A percentile compares a stretch with the other conserved stretches of the same genome.
Evolutionary conservation across 2,888 invertebrate species (phyloP).

Genomic region (Ecdyonurus torrentis): DNA sequence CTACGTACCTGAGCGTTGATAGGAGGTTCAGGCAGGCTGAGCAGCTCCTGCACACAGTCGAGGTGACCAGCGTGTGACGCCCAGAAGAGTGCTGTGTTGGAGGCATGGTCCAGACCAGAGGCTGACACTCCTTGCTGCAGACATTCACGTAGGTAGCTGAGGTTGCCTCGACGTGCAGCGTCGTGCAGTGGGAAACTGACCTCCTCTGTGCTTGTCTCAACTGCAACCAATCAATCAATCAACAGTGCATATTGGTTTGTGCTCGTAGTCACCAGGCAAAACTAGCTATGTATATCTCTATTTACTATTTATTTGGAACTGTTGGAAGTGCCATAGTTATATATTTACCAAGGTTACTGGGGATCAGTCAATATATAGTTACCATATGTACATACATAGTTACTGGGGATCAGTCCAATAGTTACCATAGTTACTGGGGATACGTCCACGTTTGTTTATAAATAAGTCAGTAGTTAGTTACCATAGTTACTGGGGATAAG

Average conservation of each 20-base stretch:
- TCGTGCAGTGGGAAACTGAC: constrained; percentile 44
- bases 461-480: constrained; percentile 17
- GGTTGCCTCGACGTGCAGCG: constrained; percentile 44
- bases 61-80: constrained; percentile 42
- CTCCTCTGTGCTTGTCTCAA: constrained; percentile 36
- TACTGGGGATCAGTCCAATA: too few relatives aligned
- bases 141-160: constrained; percentile 39
- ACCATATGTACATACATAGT: too few relatives aligned
- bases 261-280: too few relatives aligned
- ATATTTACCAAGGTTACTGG: too few relatives aligned
- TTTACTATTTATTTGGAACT: too few relatives aligned
- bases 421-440: too few relatives aligned
- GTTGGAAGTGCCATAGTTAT: too few relatives aligned
- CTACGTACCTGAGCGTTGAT: constrained; percentile 23
- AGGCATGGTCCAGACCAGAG: constrained; percentile 43
- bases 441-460: not conserved
- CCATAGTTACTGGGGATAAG: constrained; percentile 44
- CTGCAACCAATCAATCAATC: too few relatives aligned
- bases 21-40: constrained; percentile 28
- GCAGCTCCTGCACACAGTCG: constrained; percentile 33
- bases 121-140: constrained; percentile 40
- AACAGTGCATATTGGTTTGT: too few relatives aligned
- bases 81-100: constrained; percentile 48
- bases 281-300: too few relatives aligned
- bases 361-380: too few relatives aligned